These are phyloP conservation scores for Allolobophora icterica DNA, from an alignment of 2,888 invertebrate species.

Conservation along the genomic window DNA sequence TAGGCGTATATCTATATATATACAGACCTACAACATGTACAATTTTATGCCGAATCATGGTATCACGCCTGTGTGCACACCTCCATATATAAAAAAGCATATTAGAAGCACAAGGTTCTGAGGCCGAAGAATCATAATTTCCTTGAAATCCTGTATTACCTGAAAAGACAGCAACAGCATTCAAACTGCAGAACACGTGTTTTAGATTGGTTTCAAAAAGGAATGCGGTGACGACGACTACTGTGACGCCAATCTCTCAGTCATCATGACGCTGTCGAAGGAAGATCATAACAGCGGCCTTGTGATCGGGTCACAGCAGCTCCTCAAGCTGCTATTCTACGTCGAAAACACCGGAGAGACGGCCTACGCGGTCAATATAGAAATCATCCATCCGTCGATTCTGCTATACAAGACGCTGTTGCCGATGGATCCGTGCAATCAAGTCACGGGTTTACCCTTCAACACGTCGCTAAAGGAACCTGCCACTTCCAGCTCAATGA, in stretches of 20 bases:
- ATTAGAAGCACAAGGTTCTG: too few species aligned
- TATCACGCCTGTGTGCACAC: too few species aligned
- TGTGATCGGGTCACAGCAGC: neutral
- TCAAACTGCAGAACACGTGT: neutral
- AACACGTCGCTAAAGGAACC: neutral
- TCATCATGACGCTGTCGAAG: neutral
- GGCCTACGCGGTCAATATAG: neutral
- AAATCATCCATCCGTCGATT: neutral
- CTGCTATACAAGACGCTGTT: neutral
- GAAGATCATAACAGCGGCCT: neutral
- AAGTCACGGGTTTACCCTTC: neutral
- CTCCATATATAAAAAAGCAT: too few species aligned
- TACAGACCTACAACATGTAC: too few species aligned
- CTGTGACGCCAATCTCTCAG: neutral
- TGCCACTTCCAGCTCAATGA: neutral
- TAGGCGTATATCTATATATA: too few species aligned
- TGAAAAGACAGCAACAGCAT: neutral
- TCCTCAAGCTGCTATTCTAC: neutral
- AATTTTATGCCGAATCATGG: too few species aligned
- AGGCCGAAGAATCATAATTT: too few species aligned
- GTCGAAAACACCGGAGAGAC: neutral
- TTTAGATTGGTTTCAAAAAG: constrained; percentile 22
- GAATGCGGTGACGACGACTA: neutral
- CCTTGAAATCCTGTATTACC: too few species aligned
- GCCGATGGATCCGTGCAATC: neutral